Base-by-base conservation (phyloP, 2,113 vertebrate species). In the Rhegmatorhina hoffmannsi region DNA sequence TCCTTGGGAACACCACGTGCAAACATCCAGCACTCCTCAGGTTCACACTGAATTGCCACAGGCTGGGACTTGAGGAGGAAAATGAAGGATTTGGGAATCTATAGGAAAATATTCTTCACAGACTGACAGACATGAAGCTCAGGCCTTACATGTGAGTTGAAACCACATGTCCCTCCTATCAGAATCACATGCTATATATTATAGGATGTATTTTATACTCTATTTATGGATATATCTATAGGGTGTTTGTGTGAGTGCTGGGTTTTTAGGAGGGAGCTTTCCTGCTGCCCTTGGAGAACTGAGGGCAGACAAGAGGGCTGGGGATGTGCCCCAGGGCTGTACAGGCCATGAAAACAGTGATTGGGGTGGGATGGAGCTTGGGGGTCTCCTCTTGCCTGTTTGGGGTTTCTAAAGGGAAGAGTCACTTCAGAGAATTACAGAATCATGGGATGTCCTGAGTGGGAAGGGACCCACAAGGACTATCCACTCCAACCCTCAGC, bases 201-300 rank as follows among this genome's bases (percentile, higher is more conserved):
- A 25, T 17, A 38, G 28, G 29, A 8, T 40, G 0, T 21, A 11
- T 63, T 43, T 89, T 40, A 15, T 62, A 21, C 29, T 19, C 5
- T 23, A 26, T 62, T 31, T 40, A 23, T n/a, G 11, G 19, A 7
- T 11, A 13, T 5, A 2, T 8, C 2, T 5, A 1, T 3, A 7
- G 12, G 10, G 9, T 5, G 9, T 1, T 3, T 7, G 24, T 15
- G 16, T 2, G 1, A 10, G 26, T 7, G 5, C 10, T 62, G 21
- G 14, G 23, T 1, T 70, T 59, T 59, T 16, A 56, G 55, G 36
- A 16, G 34, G 5, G 3, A 14, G 10, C 17, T 60, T 18, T 16
- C 29, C 25, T 6, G 3, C 28, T 70, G 11, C 24, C 58, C 40
- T 40, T 25, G 13, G 29, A 36, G 44, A 73, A 34, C 38, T 8